Evolutionary conservation across 2,113 vertebrate genomes (phyloP), one percentile per base, ranked within the genome.

Genomic region (Cyprinodon tularosa): DNA sequence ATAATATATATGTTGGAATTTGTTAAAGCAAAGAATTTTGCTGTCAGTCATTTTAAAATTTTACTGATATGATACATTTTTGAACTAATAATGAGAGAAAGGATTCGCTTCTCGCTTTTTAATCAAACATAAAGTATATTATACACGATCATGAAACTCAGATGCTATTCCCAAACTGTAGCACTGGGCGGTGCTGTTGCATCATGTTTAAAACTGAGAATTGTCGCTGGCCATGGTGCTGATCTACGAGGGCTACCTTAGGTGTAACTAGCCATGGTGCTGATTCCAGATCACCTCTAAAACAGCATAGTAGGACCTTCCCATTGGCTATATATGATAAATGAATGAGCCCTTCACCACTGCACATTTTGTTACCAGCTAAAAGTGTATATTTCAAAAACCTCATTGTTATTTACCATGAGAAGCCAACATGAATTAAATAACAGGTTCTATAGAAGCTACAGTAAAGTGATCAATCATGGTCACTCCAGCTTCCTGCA

Each of bases 201-300:
- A 0, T 3, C 11, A 12, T 12, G 15, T 53, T 57, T 68, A 1
- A 66, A 0, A 4, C 14, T 0, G 0, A n/a, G 20, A 22, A 15
- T 53, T 7, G 76, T 62, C 78, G 62, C 90, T 90, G 82, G 86
- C 90, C 80, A 0, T 22, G 85, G 87, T 90, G 85, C 85, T 82
- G 83, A 77, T n/a, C 3, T 9, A 65, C 9, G 4, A 29, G 50
- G 1, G 20, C 1, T 6, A n/a, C 17, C 39, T 40, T 10, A n/a
- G 1, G 22, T 9, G 50, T 36, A 20, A 1, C 84, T 79, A 17
- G 67, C 73, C 39, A 11, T 37, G 84, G 82, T 74, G 57, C 68
- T 80, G 47, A 62, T 37, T 8, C 50, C 37, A 29, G 15, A 8
- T 15, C 36, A 20, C 4, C 12, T 37, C 66, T 4, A 13, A 9